A percentile compares a stretch with the other conserved stretches of the same genome.
Conservation (phyloP, 2,888 invertebrate species). For the Cephus sareptanus region DNA sequence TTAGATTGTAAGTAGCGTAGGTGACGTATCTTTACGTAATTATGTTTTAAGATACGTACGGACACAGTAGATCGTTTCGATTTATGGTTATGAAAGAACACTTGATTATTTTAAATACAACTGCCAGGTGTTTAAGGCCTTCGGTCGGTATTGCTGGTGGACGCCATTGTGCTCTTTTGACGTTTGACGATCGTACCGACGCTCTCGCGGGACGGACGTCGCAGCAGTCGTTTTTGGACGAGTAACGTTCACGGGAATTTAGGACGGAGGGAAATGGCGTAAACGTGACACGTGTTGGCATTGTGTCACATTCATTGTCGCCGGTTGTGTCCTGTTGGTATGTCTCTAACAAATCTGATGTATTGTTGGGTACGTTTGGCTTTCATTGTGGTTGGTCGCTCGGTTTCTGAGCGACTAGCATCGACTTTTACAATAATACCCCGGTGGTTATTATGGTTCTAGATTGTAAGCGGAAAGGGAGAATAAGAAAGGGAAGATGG, state of each 20-base stretch:
- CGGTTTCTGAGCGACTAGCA: slow-evolving; percentile 25
- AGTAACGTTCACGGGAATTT: neutral
- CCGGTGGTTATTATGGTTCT: neutral
- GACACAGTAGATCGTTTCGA: neutral
- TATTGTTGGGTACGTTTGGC: slow-evolving; percentile 34
- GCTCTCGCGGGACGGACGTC: slow-evolving; percentile 1
- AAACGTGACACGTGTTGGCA: slow-evolving; percentile 34
- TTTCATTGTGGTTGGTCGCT: neutral
- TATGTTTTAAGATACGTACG: neutral
- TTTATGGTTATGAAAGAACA: neutral
- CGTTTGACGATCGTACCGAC: slow-evolving; percentile 30
- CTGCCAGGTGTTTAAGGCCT: slow-evolving; percentile 33
- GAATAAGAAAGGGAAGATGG: neutral
- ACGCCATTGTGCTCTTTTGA: slow-evolving; percentile 44
- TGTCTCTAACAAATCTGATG: slow-evolving; percentile 44
- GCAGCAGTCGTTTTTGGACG: neutral
- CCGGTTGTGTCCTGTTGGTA: slow-evolving; percentile 19
- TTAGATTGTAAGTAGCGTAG: neutral
- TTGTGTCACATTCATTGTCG: slow-evolving; percentile 16
- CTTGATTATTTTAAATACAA: neutral
- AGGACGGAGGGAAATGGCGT: slow-evolving; percentile 13
- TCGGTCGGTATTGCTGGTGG: neutral
- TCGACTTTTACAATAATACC: slow-evolving; percentile 29
- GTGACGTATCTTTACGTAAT: neutral
- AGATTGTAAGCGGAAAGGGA: neutral